A percentile compares a stretch with the other conserved stretches of the same genome.
These are phyloP conservation scores for Seriola dumerili DNA, from an alignment of 2,113 vertebrate species.

Conservation along the genomic window DNA sequence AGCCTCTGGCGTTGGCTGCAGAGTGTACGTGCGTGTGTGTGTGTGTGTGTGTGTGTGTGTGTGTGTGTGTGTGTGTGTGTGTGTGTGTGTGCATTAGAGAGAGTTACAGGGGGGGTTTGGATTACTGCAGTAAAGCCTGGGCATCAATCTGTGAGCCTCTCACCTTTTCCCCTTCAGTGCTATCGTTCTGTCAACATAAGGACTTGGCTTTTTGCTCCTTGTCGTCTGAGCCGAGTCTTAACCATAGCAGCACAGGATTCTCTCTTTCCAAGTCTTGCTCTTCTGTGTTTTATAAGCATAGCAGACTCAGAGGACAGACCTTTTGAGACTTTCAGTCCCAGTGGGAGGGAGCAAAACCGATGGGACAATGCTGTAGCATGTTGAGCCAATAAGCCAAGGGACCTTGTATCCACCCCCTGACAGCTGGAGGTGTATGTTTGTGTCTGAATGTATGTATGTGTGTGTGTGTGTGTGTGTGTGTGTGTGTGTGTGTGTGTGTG, in stretches of 20 bases:
- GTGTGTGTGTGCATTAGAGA: conserved; percentile 18
- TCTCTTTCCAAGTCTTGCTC: conserved; percentile 25
- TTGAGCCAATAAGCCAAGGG: conserved; percentile 36
- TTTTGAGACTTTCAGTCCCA: conserved; percentile 34
- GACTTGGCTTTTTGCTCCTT: conserved; percentile 44
- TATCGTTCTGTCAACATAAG: conserved; percentile 41
- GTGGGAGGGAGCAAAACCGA: conserved; percentile 43
- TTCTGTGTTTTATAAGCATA: conserved; percentile 48
- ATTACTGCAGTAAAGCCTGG: conserved; percentile 69
- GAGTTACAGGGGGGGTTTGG: conserved; percentile 40
- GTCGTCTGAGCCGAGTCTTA: conserved; percentile 45
- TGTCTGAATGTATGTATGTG: conserved; percentile 11
- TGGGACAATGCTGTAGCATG: conserved; percentile 43
- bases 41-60: conserved; percentile 22
- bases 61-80: conserved; percentile 12
- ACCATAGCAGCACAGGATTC: not conserved
- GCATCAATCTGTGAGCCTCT: conserved; percentile 50
- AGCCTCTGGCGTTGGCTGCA: conserved; percentile 20
- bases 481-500: conserved; percentile 7
- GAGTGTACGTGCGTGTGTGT: conserved; percentile 25
- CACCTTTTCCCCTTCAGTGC: conserved; percentile 56
- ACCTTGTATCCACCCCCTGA: conserved; percentile 11
- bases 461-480: conserved; percentile 12
- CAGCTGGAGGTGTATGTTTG: conserved; percentile 33
- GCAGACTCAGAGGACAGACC: conserved; percentile 38